phyloP scores from a whole-genome alignment of 1,140 invertebrate genomes.

The Drosophila grimshawi region DNA sequence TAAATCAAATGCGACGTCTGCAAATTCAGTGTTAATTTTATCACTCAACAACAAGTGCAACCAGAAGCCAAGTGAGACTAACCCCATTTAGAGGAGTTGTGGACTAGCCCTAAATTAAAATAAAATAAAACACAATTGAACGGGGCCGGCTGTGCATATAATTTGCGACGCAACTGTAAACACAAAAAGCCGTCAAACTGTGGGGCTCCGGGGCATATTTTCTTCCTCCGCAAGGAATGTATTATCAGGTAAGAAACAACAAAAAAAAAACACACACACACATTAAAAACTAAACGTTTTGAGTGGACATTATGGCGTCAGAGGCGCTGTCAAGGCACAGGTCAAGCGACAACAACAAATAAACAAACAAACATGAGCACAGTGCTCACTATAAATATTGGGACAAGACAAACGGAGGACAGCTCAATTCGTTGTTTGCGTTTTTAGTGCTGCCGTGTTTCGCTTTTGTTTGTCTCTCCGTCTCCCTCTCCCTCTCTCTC shows the following conservation, averaged over 20 bases:
- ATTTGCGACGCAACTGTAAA: constrained; percentile 71
- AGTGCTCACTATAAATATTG: constrained; percentile 49
- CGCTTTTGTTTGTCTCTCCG: constrained; percentile 35
- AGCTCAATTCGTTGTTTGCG: constrained; percentile 53
- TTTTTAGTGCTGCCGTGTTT: constrained; percentile 44
- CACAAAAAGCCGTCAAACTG: constrained; percentile 94
- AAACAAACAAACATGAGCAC: constrained; percentile 26
- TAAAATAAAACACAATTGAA: constrained; percentile 14
- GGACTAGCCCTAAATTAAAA: constrained; percentile 18
- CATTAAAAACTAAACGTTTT: neutral
- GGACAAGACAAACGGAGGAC: constrained; percentile 31
- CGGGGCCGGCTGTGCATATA: constrained; percentile 45
- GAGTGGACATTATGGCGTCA: constrained; percentile 11
- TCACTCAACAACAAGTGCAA: constrained; percentile 16
- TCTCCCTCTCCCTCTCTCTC: neutral
- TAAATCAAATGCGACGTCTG: constrained; percentile 39
- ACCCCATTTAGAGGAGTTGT: constrained; percentile 21
- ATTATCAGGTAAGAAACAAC: constrained; percentile 92
- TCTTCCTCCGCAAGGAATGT: constrained; percentile 96
- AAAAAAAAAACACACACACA: constrained; percentile 36
- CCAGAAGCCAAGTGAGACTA: constrained; percentile 33
- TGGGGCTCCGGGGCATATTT: constrained; percentile 96
- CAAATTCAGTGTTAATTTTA: constrained; percentile 31
- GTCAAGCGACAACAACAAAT: constrained; percentile 15
- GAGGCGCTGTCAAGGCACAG: constrained; percentile 2